Conservation (phyloP, 2,888 invertebrate genomes). For the Punctoribates punctum region DNA sequence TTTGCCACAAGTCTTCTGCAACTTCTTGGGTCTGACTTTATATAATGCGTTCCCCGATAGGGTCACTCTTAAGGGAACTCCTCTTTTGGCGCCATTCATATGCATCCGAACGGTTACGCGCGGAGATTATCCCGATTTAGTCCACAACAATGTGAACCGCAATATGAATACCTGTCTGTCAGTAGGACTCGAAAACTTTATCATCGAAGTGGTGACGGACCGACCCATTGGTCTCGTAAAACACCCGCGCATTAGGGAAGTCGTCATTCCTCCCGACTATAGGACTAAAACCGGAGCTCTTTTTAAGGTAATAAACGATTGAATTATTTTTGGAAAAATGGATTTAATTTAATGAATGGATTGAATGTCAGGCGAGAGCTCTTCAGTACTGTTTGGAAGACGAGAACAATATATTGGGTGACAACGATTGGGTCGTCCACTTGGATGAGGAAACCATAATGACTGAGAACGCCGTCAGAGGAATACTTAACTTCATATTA, state of each 20-base stretch:
- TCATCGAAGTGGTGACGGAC: slow-evolving; percentile 93
- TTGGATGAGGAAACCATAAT: slow-evolving; percentile 92
- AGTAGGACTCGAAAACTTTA: slow-evolving; percentile 88
- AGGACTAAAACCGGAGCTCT: slow-evolving; percentile 84
- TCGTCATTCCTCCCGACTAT: slow-evolving; percentile 81
- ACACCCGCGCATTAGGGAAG: slow-evolving; percentile 70
- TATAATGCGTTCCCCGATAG: slow-evolving; percentile 94
- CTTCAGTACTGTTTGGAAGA: slow-evolving; percentile 92
- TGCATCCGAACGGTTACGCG: slow-evolving; percentile 90
- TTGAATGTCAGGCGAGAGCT: slow-evolving; percentile 65
- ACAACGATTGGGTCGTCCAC: slow-evolving; percentile 95
- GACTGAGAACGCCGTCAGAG: slow-evolving; percentile 83
- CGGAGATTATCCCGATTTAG: slow-evolving; percentile 87
- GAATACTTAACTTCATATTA: slow-evolving; percentile 86
- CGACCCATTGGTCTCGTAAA: slow-evolving; percentile 59
- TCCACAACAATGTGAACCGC: slow-evolving; percentile 75
- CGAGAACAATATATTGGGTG: slow-evolving; percentile 73
- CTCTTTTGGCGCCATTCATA: slow-evolving; percentile 85
- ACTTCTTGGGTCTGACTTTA: slow-evolving; percentile 76
- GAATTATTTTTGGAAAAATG: neutral
- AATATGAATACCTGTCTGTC: slow-evolving; percentile 83
- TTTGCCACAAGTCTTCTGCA: slow-evolving; percentile 79
- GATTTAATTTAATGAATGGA: neutral
- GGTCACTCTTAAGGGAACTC: slow-evolving; percentile 80
- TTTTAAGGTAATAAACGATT: slow-evolving; percentile 64